These are phyloP conservation scores for Heterodera filipjevi DNA, from an alignment of 2,888 invertebrate species.

Conservation along the genomic window DNA sequence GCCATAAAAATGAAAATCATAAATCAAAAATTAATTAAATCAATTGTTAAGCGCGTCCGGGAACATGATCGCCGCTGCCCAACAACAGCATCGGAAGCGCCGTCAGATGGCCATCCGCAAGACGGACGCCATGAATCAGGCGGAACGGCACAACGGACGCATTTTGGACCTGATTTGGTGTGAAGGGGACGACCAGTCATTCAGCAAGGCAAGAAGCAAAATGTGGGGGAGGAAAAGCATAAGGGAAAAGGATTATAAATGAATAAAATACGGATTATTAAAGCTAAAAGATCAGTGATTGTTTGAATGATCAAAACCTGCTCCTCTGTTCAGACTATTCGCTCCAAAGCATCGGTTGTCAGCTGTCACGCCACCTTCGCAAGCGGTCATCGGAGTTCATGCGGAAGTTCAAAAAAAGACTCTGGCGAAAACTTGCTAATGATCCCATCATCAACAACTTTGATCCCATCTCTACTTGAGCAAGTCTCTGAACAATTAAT, in stretches of 20 bases:
- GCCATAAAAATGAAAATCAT: no score
- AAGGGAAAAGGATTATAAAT: neutral
- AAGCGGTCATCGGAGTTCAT: neutral
- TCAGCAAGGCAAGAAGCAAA: constrained; percentile 35
- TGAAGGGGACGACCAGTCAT: constrained; percentile 49
- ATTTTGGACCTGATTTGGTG: constrained; percentile 60
- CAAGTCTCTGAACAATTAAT: neutral
- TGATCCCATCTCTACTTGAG: constrained; percentile 4
- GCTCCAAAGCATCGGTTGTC: neutral
- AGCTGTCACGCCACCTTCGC: neutral
- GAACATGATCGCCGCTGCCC: constrained; percentile 65
- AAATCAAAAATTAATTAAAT: no score
- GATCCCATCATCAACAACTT: neutral
- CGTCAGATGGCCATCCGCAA: constrained; percentile 58
- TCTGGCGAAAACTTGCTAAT: neutral
- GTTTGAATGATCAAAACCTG: no score
- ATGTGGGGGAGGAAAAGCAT: no score
- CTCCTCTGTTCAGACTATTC: neutral
- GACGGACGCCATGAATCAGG: constrained; percentile 63
- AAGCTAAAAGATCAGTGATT: neutral
- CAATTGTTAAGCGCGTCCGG: constrained; percentile 54
- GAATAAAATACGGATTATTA: neutral
- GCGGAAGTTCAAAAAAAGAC: neutral
- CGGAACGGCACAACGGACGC: constrained; percentile 57
- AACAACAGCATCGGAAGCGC: constrained; percentile 65